Conservation (phyloP, 2,888 invertebrate species). For the Polydrusus pterygomalis region DNA sequence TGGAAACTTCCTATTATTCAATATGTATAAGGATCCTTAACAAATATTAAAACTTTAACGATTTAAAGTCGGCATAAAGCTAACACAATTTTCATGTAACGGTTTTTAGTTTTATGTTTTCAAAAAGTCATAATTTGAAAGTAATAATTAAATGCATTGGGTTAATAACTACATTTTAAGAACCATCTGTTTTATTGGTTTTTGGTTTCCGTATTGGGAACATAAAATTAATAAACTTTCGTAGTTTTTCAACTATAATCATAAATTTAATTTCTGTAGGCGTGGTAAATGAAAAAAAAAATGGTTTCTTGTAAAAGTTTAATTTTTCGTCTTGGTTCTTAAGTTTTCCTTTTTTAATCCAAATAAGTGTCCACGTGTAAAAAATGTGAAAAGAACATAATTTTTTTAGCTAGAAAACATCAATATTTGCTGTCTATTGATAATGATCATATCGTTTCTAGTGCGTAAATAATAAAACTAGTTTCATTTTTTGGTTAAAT, state of each 20-base stretch:
- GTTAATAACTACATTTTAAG: constrained; percentile 16
- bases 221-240: not conserved
- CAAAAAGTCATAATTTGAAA: constrained; percentile 1
- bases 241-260: not conserved
- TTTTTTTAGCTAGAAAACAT: too few species aligned
- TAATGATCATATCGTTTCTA: too few species aligned
- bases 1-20: too few species aligned
- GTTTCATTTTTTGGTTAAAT: too few species aligned
- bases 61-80: not conserved
- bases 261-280: not conserved
- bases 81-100: constrained; percentile 8
- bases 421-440: too few species aligned
- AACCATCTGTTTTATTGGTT: constrained; percentile 1
- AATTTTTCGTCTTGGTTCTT: too few species aligned
- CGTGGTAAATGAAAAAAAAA: too few species aligned
- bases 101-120: constrained; percentile 14
- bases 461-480: too few species aligned
- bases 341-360: too few species aligned
- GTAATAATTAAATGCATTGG: constrained; percentile 3
- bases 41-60: not conserved
- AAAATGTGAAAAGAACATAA: too few species aligned
- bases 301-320: too few species aligned
- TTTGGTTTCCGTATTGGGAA: not conserved
- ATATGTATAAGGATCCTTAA: not conserved
- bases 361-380: too few species aligned